Percentiles rank a stretch among this genome's conserved stretches.
Conservation (phyloP, 2,113 vertebrate species). For the Syngnathus typhle region DNA sequence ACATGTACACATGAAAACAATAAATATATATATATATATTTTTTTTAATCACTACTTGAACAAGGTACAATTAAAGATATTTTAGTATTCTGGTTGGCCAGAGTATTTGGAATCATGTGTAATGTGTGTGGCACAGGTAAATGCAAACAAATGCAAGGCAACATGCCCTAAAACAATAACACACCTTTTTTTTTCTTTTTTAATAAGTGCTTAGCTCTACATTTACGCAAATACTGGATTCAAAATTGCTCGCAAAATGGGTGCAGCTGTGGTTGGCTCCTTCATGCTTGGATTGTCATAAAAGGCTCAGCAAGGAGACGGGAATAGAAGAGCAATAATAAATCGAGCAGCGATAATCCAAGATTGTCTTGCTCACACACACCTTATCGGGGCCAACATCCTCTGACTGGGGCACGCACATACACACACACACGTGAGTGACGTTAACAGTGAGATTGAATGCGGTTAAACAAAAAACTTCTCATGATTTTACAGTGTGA, state of each 20-base stretch:
- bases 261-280: conserved; percentile 21
- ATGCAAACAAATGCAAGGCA: conserved; percentile 36
- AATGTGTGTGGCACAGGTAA: conserved; percentile 21
- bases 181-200: neutral
- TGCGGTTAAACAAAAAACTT: conserved; percentile 10
- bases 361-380: conserved; percentile 61
- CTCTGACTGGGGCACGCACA: conserved; percentile 66
- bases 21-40: no score
- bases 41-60: no score
- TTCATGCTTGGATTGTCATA: conserved; percentile 14
- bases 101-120: conserved; percentile 48
- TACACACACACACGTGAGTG: conserved; percentile 51
- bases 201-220: neutral
- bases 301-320: neutral
- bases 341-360: conserved; percentile 32
- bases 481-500: conserved; percentile 17
- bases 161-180: conserved; percentile 35
- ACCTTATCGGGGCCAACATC: conserved; percentile 79
- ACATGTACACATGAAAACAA: conserved; percentile 28
- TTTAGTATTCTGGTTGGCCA: conserved; percentile 4
- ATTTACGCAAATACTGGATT: neutral
- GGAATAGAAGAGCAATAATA: conserved; percentile 8
- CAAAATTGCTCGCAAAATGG: neutral
- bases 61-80: neutral
- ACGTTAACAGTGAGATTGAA: conserved; percentile 36